phyloP scores from a whole-genome alignment of 2,888 invertebrate species.

The Balanococcus diminutus region DNA sequence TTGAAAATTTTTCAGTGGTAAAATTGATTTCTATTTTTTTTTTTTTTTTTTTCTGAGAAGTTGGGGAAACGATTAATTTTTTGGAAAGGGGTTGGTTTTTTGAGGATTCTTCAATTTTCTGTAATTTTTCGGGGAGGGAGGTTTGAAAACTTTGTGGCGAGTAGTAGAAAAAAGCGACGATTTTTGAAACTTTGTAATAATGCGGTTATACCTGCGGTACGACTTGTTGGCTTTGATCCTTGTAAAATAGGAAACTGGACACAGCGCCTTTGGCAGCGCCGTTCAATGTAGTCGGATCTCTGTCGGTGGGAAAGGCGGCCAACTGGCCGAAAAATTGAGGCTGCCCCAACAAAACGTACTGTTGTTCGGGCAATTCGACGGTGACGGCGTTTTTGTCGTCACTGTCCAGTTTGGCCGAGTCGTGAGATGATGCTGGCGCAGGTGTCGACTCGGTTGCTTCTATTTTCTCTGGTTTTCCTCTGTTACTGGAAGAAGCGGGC shows the following conservation, averaged over 20 bases:
- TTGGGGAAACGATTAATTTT: too few relatives aligned
- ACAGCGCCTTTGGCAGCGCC: constrained; percentile 57
- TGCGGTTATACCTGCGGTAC: constrained; percentile 6
- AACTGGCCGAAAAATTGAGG: constrained; percentile 62
- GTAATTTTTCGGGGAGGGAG: too few relatives aligned
- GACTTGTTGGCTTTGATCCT: constrained; percentile 56
- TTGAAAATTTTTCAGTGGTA: too few relatives aligned
- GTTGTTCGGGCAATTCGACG: constrained; percentile 36
- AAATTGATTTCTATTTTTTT: too few relatives aligned
- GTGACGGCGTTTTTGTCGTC: not conserved
- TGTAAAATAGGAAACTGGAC: constrained; percentile 57
- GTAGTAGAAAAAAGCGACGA: not conserved
- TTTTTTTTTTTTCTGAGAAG: too few relatives aligned
- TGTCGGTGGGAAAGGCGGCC: constrained; percentile 47
- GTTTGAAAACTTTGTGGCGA: not conserved
- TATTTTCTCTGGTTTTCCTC: constrained; percentile 33
- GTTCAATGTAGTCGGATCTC: constrained; percentile 56
- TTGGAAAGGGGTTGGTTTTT: too few relatives aligned
- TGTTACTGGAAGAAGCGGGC: not conserved
- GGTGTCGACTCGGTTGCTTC: not conserved
- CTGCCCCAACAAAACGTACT: constrained; percentile 65
- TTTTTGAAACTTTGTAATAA: too few relatives aligned
- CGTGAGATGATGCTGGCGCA: not conserved
- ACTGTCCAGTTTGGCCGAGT: not conserved
- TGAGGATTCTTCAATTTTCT: too few relatives aligned